Evolutionary conservation across 2,888 invertebrate genomes (phyloP).

Genomic region (Sphaeridia pumilis): DNA sequence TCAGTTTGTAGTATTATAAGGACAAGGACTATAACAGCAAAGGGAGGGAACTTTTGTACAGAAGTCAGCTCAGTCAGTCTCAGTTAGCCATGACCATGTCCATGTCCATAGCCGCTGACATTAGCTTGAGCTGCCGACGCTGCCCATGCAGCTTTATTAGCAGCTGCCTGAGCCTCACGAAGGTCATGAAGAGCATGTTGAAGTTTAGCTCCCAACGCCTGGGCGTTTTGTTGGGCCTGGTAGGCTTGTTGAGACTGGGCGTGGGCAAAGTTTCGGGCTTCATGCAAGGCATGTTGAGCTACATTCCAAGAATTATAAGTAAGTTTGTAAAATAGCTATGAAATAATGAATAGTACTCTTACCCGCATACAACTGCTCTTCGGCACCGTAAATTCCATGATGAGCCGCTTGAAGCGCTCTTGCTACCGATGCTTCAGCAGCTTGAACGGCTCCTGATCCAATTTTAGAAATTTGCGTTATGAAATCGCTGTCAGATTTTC

Average conservation of each 20-base stretch:
- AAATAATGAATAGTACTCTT: neutral
- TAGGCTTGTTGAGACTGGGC: slow-evolving; percentile 19
- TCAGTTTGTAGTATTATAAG: too few relatives aligned
- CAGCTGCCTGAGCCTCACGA: slow-evolving; percentile 15
- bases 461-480: neutral
- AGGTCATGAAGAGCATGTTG: slow-evolving; percentile 19
- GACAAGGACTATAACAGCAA: too few relatives aligned
- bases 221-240: slow-evolving; percentile 22
- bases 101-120: slow-evolving; percentile 12
- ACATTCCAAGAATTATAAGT: too few relatives aligned
- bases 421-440: slow-evolving; percentile 3
- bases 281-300: slow-evolving; percentile 7
- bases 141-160: slow-evolving; percentile 19
- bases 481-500: neutral
- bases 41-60: too few relatives aligned
- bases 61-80: too few relatives aligned
- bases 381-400: slow-evolving; percentile 5
- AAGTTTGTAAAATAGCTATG: neutral
- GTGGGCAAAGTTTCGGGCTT: neutral
- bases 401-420: slow-evolving; percentile 4
- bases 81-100: neutral
- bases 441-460: slow-evolving; percentile 3
- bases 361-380: slow-evolving; percentile 6
- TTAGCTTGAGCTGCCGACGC: slow-evolving; percentile 18
- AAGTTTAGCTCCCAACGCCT: slow-evolving; percentile 13